Evolutionary conservation across 2,113 vertebrate genomes (phyloP), one percentile per base, ranked within the genome.

Genomic region (Myotis brandtii): DNA sequence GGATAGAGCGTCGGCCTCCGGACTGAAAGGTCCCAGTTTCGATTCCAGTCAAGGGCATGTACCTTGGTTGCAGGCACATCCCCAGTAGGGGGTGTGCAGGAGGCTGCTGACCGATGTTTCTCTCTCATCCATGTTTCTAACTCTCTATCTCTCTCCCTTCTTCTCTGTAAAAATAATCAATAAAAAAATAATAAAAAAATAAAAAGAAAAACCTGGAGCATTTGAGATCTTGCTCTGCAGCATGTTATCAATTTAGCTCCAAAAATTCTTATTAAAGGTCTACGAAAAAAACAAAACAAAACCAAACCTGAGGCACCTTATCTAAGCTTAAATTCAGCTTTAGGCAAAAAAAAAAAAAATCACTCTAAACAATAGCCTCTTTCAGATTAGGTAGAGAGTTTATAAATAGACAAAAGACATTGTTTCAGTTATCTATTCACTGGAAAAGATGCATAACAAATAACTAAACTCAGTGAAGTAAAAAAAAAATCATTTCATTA

Each of bases 401-500:
- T 10, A 64, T 18, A 86, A 80, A 83, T 23, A 46, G 2, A 87
- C 32, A 56, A 82, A 82, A 85, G 37, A 52, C 5, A 43, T 2
- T n/a, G 56, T 69, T 77, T 70, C 13, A n/a, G 18, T 72, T 86
- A 81, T 52, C 13, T 23, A 27, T 43, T 89, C 59, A 32, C 30
- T 92, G n/a, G 56, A 73, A 93, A 17, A 89, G 30, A 62, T 59
- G 21, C 14, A 13, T 50, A 67, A 50, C 62, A 76, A 87, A 72
- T 30, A 91, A 66, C 32, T 56, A 85, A 56, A 64, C 13, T 93
- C 30, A 59, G 18, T 81, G 62, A 87, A 48, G 21, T 76, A 52
- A 92, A 92, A 94, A 94, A 3, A 56, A 80, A 73, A 50, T 20
- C 16, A 73, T 72, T 79, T 93, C 30, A 93, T 83, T 76, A 52